A percentile compares a stretch with the other conserved stretches of the same genome.
Evolutionary conservation across 2,113 vertebrate genomes (phyloP).

Genomic region (Heterocephalus glaber): DNA sequence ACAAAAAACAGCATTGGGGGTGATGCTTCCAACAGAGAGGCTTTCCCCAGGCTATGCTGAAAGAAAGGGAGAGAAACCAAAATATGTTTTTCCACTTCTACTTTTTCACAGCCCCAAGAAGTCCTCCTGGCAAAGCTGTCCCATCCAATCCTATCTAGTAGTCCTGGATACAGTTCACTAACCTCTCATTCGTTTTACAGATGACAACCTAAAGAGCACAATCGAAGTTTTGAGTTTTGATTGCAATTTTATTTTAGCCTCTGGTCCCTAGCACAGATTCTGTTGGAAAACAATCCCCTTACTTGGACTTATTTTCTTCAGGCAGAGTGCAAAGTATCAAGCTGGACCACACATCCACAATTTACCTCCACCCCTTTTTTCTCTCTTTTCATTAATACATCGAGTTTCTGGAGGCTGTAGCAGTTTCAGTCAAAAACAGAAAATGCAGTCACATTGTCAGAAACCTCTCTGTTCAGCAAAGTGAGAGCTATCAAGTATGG

Average conservation of each 20-base stretch:
- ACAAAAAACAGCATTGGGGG: not conserved
- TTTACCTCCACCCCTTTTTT: not conserved
- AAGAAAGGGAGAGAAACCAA: not conserved
- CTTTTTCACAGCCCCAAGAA: constrained; percentile 48
- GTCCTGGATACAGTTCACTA: constrained; percentile 48
- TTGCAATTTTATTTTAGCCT: constrained; percentile 50
- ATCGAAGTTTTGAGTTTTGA: constrained; percentile 11
- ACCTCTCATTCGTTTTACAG: constrained; percentile 53
- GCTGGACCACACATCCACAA: not conserved
- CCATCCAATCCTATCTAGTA: constrained; percentile 43
- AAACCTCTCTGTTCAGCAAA: not conserved
- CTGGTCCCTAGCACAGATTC: not conserved
- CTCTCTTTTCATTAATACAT: not conserved
- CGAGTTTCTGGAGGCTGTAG: not conserved
- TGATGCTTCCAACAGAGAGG: not conserved
- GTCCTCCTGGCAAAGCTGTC: constrained; percentile 58
- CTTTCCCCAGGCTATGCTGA: not conserved
- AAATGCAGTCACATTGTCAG: not conserved
- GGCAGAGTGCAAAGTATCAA: not conserved
- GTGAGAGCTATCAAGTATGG: not conserved
- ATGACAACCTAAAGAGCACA: constrained; percentile 42
- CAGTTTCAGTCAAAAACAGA: not conserved
- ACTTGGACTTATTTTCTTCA: not conserved
- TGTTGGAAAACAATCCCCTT: not conserved
- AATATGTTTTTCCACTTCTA: constrained; percentile 15